Percentiles rank a stretch among this genome's conserved stretches.
These are phyloP conservation scores for Corvus moneduloides DNA, from an alignment of 2,113 vertebrate species.

Conservation along the genomic window DNA sequence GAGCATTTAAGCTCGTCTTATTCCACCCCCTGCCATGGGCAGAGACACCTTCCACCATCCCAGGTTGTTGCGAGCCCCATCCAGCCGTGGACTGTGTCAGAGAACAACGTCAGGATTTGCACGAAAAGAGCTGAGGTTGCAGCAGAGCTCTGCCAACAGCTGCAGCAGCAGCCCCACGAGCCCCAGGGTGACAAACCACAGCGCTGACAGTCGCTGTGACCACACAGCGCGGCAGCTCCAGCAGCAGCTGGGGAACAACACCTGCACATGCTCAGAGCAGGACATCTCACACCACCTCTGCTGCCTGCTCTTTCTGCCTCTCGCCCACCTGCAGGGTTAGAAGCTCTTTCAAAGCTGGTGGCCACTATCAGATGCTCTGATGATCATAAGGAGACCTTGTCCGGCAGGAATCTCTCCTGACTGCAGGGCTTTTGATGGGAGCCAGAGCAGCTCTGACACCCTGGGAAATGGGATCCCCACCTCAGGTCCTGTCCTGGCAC, in stretches of 20 bases:
- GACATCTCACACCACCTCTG: neutral
- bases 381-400: neutral
- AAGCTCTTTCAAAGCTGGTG: neutral
- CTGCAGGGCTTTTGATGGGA: neutral
- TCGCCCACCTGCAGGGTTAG: neutral
- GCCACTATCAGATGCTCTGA: neutral
- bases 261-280: neutral
- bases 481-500: neutral
- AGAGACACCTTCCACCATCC: neutral
- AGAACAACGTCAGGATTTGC: neutral
- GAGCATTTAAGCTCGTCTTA: neutral
- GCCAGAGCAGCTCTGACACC: neutral
- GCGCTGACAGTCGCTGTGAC: neutral
- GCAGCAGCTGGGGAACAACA: neutral
- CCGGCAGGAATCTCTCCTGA: neutral
- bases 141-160: neutral
- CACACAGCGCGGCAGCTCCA: neutral
- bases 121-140: neutral
- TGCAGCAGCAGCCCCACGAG: neutral
- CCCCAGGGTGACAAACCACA: neutral
- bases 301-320: neutral
- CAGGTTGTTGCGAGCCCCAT: neutral
- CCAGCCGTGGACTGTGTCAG: accelerated
- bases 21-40: neutral
- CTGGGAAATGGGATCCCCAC: neutral